Evolutionary conservation across 2,888 invertebrate genomes (phyloP).

Genomic region (Eupithecia subumbrata): DNA sequence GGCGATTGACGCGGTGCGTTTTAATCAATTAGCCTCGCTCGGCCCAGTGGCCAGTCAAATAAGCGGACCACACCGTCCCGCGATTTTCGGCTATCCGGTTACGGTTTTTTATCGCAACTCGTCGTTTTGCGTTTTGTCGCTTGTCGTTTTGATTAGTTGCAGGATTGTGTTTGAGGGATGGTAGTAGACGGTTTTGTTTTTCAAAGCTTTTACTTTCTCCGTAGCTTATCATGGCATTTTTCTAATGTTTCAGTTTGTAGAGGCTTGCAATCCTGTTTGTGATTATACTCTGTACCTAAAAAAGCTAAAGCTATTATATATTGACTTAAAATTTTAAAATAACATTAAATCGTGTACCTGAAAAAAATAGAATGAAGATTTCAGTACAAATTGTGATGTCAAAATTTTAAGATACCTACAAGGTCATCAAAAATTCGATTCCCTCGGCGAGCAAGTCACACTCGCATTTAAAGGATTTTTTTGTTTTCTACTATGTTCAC

Average conservation of each 20-base stretch:
- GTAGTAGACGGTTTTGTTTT: neutral
- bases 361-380: no score
- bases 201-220: neutral
- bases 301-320: no score
- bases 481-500: no score
- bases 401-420: no score
- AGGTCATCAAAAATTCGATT: no score
- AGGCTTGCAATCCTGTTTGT: neutral
- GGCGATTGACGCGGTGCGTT: conserved; percentile 79
- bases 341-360: no score
- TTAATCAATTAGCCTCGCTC: conserved; percentile 82
- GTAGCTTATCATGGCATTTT: neutral
- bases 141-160: conserved; percentile 25
- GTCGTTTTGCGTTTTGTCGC: conserved; percentile 31
- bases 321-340: no score
- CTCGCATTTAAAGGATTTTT: no score
- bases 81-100: conserved; percentile 75
- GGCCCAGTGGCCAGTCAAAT: conserved; percentile 79
- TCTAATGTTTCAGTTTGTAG: neutral
- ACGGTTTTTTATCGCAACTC: conserved; percentile 54
- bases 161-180: conserved; percentile 10
- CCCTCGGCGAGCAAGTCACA: no score
- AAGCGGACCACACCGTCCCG: conserved; percentile 71
- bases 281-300: neutral
- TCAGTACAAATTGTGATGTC: no score